Evolutionary conservation across 2,113 vertebrate genomes (phyloP).

Genomic region (Alexandromys fortis): DNA sequence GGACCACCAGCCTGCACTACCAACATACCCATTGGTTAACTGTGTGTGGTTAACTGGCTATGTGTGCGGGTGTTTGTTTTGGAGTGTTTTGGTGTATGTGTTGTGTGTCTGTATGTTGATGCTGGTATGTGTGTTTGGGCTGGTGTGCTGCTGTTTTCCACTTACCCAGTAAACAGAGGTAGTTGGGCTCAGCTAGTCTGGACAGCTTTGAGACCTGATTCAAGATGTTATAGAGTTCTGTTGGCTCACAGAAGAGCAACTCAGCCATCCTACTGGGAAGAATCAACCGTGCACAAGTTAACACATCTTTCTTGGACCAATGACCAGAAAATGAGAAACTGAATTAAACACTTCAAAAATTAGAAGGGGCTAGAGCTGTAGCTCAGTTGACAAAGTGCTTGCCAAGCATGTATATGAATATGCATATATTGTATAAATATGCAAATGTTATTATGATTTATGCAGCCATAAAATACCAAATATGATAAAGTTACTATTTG

Average conservation of each 20-base stretch:
- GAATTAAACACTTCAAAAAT: background rate
- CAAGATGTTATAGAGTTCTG: conserved; percentile 90
- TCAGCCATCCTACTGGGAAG: conserved; percentile 84
- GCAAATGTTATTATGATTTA: no score
- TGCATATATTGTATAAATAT: background rate
- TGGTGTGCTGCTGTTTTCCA: background rate
- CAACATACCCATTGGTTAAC: background rate
- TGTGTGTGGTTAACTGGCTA: background rate
- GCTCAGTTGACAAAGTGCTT: background rate
- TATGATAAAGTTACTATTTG: background rate
- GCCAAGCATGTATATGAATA: background rate
- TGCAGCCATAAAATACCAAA: background rate
- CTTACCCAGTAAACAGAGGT: conserved; percentile 92
- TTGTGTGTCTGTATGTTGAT: background rate
- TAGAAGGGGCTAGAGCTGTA: background rate
- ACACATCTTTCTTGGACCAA: background rate
- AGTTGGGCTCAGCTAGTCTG: conserved; percentile 88
- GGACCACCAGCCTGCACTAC: background rate
- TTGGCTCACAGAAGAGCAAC: conserved; percentile 86
- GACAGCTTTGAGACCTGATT: conserved; percentile 86
- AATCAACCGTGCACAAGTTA: background rate
- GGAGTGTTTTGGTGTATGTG: background rate
- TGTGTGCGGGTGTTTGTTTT: background rate
- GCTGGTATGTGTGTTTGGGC: background rate
- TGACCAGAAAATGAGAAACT: background rate